Conservation (phyloP, 2,888 invertebrate species). For the Pheosia gnoma region DNA sequence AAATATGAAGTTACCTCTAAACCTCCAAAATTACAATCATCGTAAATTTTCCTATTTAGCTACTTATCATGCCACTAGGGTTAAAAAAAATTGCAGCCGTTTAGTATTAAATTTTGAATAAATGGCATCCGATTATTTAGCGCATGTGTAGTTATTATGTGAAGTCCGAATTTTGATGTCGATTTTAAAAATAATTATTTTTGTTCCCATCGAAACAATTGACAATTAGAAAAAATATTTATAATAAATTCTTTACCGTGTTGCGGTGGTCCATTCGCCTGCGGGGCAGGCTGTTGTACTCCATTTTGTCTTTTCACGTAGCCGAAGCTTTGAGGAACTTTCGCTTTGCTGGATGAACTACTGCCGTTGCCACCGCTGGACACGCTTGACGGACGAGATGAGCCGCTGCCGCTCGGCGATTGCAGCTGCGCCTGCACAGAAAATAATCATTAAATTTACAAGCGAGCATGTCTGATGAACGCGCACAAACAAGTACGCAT, state of each 20-base stretch:
- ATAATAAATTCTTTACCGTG: conserved; percentile 67
- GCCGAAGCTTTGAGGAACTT: conserved; percentile 93
- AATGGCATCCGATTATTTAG: no score
- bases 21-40: no score
- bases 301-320: conserved; percentile 91
- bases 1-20: no score
- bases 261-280: conserved; percentile 68
- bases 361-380: conserved; percentile 83
- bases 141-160: no score
- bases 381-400: conserved; percentile 74
- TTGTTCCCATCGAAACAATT: no score
- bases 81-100: no score
- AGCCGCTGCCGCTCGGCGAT: conserved; percentile 76
- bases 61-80: neutral
- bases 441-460: neutral
- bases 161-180: no score
- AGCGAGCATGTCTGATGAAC: neutral
- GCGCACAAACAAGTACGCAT: no score
- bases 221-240: no score
- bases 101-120: no score
- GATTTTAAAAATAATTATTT: no score
- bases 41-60: no score
- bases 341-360: conserved; percentile 85
- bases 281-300: conserved; percentile 75
- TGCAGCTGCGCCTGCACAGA: conserved; percentile 65